Percentiles rank a stretch among this genome's conserved stretches.
Evolutionary conservation across 2,888 invertebrate genomes (phyloP).

Genomic region (Zaprionus lineosus): DNA sequence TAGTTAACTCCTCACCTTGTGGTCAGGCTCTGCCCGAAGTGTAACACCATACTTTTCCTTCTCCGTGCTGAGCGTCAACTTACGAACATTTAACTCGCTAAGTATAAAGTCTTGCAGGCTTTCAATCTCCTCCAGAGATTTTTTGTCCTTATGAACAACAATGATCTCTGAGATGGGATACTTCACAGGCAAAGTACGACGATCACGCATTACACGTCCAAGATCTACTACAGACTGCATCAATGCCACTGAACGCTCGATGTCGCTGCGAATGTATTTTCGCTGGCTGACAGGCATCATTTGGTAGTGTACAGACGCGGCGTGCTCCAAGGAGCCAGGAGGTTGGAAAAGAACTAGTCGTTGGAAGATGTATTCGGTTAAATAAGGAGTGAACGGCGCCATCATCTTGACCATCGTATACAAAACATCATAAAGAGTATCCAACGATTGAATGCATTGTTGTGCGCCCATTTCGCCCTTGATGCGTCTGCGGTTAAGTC

Average conservation of each 20-base stretch:
- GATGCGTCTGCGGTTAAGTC: constrained; percentile 96
- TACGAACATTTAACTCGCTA: constrained; percentile 96
- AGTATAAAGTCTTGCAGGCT: constrained; percentile 92
- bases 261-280: constrained; percentile 90
- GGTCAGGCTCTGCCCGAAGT: constrained; percentile 96
- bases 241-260: constrained; percentile 93
- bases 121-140: constrained; percentile 90
- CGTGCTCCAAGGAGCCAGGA: constrained; percentile 82
- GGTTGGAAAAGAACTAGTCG: constrained; percentile 87
- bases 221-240: constrained; percentile 98
- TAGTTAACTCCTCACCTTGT: constrained; percentile 84
- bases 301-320: constrained; percentile 94
- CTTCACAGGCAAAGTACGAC: constrained; percentile 96
- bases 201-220: constrained; percentile 95
- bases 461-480: constrained; percentile 93
- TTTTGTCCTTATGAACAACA: constrained; percentile 93
- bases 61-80: constrained; percentile 92
- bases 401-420: constrained; percentile 95
- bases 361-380: constrained; percentile 97
- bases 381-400: constrained; percentile 98
- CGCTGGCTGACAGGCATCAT: constrained; percentile 91
- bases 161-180: constrained; percentile 98
- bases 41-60: constrained; percentile 96
- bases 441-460: constrained; percentile 92
- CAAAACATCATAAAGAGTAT: constrained; percentile 94